Conservation (phyloP, 2,888 invertebrate species). For the Eretmocerus hayati region DNA sequence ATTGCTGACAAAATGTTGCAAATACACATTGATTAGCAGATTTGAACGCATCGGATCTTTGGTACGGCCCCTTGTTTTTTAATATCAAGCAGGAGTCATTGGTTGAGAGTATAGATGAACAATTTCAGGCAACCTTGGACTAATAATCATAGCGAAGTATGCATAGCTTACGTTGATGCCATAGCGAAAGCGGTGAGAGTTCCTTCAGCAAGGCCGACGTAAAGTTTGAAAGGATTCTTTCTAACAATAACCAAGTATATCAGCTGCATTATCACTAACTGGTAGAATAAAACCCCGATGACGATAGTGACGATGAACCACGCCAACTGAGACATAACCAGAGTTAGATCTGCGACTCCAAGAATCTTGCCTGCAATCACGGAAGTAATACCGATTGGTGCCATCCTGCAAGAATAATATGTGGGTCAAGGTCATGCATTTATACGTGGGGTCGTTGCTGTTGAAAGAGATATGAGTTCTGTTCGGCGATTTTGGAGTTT, state of each 20-base stretch:
- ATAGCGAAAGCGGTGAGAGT: constrained; percentile 84
- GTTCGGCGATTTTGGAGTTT: too few relatives aligned
- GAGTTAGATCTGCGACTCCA: constrained; percentile 60
- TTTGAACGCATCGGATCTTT: too few relatives aligned
- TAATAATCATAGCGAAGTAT: too few relatives aligned
- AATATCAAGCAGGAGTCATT: too few relatives aligned
- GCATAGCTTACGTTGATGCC: constrained; percentile 77
- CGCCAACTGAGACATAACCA: constrained; percentile 48
- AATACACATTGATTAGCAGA: too few relatives aligned
- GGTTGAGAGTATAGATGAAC: too few relatives aligned
- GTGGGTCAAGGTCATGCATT: too few relatives aligned
- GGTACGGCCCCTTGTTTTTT: too few relatives aligned
- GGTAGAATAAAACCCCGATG: constrained; percentile 75
- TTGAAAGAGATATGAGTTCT: too few relatives aligned
- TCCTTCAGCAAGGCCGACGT: constrained; percentile 73
- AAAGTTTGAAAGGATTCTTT: constrained; percentile 82
- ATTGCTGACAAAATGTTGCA: too few relatives aligned
- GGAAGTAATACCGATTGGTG: constrained; percentile 76
- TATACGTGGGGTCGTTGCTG: too few relatives aligned
- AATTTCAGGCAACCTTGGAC: background rate
- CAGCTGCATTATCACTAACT: constrained; percentile 74
- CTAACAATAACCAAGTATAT: constrained; percentile 74
- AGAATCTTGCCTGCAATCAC: constrained; percentile 78
- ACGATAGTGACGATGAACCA: constrained; percentile 75
- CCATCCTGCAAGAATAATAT: constrained; percentile 58